A percentile compares a stretch with the other conserved stretches of the same genome.
Evolutionary conservation across 2,797 vertebrate species (phyloP).

Genomic region (Cuniculus paca): DNA sequence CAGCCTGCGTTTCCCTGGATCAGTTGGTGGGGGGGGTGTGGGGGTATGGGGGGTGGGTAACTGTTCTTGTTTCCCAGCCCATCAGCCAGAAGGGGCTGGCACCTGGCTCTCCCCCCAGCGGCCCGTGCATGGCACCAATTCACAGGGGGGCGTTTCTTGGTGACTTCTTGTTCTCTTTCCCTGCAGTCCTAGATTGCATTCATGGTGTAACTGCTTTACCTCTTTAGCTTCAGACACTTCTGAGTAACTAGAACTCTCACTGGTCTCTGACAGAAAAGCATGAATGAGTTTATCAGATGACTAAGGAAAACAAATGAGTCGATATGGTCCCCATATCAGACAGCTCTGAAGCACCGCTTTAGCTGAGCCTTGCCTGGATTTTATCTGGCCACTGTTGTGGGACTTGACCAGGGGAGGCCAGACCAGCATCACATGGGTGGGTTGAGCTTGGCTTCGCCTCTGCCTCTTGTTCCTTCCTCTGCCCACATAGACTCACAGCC

Average conservation of each 20-base stretch:
- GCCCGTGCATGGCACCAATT: too few species aligned
- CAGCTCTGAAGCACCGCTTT: neutral
- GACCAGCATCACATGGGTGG: neutral
- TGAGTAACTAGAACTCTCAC: neutral
- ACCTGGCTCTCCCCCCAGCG: too few species aligned
- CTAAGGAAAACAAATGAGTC: neutral
- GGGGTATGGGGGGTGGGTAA: too few species aligned
- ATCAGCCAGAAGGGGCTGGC: too few species aligned
- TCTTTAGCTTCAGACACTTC: neutral
- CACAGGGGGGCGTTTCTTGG: too few species aligned
- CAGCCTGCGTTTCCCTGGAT: too few species aligned
- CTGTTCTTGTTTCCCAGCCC: too few species aligned
- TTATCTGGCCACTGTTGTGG: neutral
- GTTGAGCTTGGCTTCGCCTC: neutral
- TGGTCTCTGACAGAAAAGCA: neutral
- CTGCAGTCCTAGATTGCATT: neutral
- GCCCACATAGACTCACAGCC: neutral
- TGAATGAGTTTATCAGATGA: neutral
- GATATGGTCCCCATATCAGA: neutral
- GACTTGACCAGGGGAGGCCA: neutral
- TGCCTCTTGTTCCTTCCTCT: neutral
- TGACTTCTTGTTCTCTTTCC: too few species aligned
- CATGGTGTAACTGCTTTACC: neutral
- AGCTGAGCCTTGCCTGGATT: neutral
- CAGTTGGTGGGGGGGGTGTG: too few species aligned